These are phyloP conservation scores for Cryptocheilus praepositus DNA, from an alignment of 2,888 invertebrate species.

Conservation along the genomic window DNA sequence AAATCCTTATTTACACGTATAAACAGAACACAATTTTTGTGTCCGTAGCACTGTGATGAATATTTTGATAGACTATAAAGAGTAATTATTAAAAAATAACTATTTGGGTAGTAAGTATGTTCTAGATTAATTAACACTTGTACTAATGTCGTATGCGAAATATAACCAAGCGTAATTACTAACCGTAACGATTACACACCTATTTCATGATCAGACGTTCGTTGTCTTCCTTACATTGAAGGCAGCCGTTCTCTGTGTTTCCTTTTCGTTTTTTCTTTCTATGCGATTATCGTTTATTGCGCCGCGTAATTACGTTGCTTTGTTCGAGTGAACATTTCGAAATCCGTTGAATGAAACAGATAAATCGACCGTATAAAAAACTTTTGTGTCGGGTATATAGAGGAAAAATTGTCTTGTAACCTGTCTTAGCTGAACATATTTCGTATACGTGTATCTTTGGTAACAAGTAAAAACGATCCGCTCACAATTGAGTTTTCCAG, in stretches of 20 bases:
- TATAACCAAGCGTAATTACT: constrained; percentile 61
- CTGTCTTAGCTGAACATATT: no score
- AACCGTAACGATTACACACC: constrained; percentile 51
- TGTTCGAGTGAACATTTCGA: background rate
- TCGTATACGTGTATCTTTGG: no score
- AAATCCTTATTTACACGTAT: constrained; percentile 67
- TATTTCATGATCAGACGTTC: constrained; percentile 36
- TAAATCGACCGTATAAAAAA: no score
- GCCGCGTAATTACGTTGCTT: constrained; percentile 4
- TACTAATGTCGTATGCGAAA: constrained; percentile 64
- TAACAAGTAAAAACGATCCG: no score
- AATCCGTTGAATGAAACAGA: background rate
- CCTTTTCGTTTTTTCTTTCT: constrained; percentile 19
- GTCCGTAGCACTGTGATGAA: constrained; percentile 75
- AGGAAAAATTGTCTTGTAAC: no score
- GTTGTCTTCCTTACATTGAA: constrained; percentile 23
- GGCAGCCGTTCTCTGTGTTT: constrained; percentile 17
- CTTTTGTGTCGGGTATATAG: no score
- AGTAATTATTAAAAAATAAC: constrained; percentile 59
- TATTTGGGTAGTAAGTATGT: constrained; percentile 68
- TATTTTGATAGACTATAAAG: constrained; percentile 68
- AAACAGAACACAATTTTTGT: constrained; percentile 73
- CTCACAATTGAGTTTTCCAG: no score
- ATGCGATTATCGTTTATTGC: constrained; percentile 1
- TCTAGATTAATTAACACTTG: constrained; percentile 66